Base-by-base conservation (phyloP, 2,113 vertebrate genomes). In the Uria aalge region DNA sequence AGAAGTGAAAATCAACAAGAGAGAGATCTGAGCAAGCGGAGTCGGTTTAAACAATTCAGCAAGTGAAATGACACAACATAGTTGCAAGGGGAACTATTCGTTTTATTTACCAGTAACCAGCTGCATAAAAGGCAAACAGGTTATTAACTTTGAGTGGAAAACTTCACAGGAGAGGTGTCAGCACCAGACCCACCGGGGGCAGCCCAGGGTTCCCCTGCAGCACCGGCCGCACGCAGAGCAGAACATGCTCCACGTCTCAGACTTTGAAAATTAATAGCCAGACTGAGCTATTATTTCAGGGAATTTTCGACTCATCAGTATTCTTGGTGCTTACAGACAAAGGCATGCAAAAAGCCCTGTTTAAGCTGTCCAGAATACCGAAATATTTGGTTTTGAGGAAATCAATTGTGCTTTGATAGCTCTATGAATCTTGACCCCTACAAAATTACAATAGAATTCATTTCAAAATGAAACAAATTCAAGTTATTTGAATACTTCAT, bases 161-260 rank as follows among this genome's bases (percentile, higher is more conserved):
- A 41, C 47, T 30, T 36, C 34, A 15, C 1, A 53, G 40, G 24
- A n/a, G 43, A 50, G 30, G 15, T 5, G 15, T 27, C 30, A 69
- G 67, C 23, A 5, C 30, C 19, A 30, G 36, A 29, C 29, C 17
- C 22, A 12, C 16, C 0, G 2, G 21, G 11, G 8, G 3, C 21
- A 69, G 79, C 38, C 41, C 22, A 3, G 43, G 67, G 56, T 16
- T 29, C 17, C 57, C 38, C 21, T 26, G 34, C 72, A 72, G 38
- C 60, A 38, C 43, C n/a, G 10, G 7, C 82, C 15, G 24, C 75
- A 17, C 62, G 19, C 7, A 2, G 24, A 32, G 48, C 69, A 67
- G n/a, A 32, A 16, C 3, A 1, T 5, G 15, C 38, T 29, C 59
- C 43, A 9, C 9, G 0, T 5, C 62, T 16, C 38, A 20, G 48